Evolutionary conservation across 2,888 invertebrate species (phyloP), one percentile per base, ranked within the genome.

Genomic region (Drosophila greeni): DNA sequence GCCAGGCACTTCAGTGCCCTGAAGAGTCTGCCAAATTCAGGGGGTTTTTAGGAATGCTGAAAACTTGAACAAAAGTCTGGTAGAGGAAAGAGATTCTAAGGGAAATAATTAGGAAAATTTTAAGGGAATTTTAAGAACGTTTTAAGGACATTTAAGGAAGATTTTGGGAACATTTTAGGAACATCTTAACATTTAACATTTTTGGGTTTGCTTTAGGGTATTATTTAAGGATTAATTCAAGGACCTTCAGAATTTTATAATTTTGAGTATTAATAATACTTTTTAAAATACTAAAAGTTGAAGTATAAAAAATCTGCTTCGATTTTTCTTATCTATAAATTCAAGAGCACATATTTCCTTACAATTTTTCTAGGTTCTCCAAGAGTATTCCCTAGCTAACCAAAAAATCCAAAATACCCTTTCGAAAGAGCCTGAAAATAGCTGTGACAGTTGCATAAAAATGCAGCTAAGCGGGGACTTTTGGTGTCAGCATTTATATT

Each of bases 401-500:
- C 12, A 37, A 18, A 37, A 18, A 37, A 37, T 18, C 6, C 6
- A 18, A 36, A 42, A 20, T 20, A 47, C 18, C 9, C 48, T 33
- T 31, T 23, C 1, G 31, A 9, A 2, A 33, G 20, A 12, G 20
- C 31, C n/a, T 48, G 14, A 14, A 20, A n/a, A 20, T 20, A 48
- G 31, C 48, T 45, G 57, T 31, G 45, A 53, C 37, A 18, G 47
- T 33, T 48, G 52, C 20, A 67, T 49, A 34, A 40, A 54, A 52
- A 66, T 60, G 49, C 55, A 66, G 70, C 65, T 58, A 58, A 70
- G 49, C 56, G 54, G 61, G 72, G 74, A 66, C 76, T 74, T 76
- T 76, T 62, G 68, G 64, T 74, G 68, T 74, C 60, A 62, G 72
- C 75, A 72, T 49, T 49, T 70, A 54, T 70, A 65, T 70, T 65